Base-by-base conservation (phyloP, 2,113 vertebrate genomes). In the Lipotes vexillifer region DNA sequence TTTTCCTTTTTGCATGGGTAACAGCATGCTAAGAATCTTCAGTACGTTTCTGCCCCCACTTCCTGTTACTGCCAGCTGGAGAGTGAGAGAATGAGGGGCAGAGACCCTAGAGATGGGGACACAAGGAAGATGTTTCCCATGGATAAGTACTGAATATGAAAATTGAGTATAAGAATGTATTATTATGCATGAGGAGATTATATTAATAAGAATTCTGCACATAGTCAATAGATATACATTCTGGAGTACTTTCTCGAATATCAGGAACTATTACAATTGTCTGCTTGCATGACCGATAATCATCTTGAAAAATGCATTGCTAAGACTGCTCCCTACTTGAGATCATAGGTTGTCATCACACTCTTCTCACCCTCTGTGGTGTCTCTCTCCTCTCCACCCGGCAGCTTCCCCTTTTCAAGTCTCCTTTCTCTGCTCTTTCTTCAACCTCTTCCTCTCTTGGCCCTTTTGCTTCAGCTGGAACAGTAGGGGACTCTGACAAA, bases 1-100 rank as follows among this genome's bases (percentile, higher is more conserved):
- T 84, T 90, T 85, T 87, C 36, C 29, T 44, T 59, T 78, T 91
- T 83, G 27, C 31, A 27, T 88, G 90, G n/a, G 9, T 85, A 49
- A 46, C 10, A 49, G 27, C 6, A 41, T 15, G 15, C n/a, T 66
- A 41, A 90, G 36, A 3, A 46, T 46, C 31, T 20, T 72, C 11
- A 23, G 0, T 21, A 18, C 4, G 8, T 77, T 36, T 96, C 57
- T 44, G 8, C 27, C 46, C 36, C 25, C 11, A 8, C 9, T 82
- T 75, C 59, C 55, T 89, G 13, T 78, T 17, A 2, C 38, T 75
- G 23, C n/a, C 33, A 61, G 29, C 12, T 75, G 44, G 15, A 59
- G 29, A 49, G 52, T 63, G 38, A 66, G 11, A 49, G 10, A 72
- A 52, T 33, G 21, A 71, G 11, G 65, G 23, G 23, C 31, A 69